Evolutionary conservation across 2,113 vertebrate species (phyloP), one percentile per base, ranked within the genome.

Genomic region (Oncorhynchus masou): DNA sequence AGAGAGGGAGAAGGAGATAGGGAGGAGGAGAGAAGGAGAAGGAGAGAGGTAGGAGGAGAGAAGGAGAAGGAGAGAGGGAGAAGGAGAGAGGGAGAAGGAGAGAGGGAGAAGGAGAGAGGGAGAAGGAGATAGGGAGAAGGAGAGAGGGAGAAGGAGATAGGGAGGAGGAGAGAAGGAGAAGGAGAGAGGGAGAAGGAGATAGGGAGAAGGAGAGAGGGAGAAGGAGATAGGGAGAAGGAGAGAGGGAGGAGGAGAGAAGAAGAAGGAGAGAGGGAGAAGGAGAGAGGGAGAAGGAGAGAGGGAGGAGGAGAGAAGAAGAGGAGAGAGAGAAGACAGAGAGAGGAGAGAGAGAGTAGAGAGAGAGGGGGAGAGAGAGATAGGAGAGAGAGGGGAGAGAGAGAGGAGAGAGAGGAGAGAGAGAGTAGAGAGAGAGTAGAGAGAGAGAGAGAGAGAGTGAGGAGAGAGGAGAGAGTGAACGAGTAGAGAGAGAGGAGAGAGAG

Each of bases 181-280:
- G 72, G n/a, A 69, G 20, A 83, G 74, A 74, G 77, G 19, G 22
- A 27, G 20, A 54, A 20, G 73, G 77, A 65, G 66, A 71, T n/a
- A n/a, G n/a, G n/a, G n/a, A n/a, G n/a, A n/a, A n/a, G n/a, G n/a
- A n/a, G 27, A n/a, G n/a, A n/a, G n/a, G n/a, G n/a, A n/a, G n/a
- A n/a, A n/a, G n/a, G n/a, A n/a, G n/a, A n/a, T n/a, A n/a, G n/a
- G 80, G 87, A 77, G 83, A 51, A 16, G 22, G 19, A 51, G 49
- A n/a, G n/a, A n/a, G n/a, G n/a, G n/a, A n/a, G n/a, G n/a, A n/a
- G n/a, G n/a, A n/a, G n/a, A n/a, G n/a, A n/a, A n/a, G n/a, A n/a
- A n/a, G n/a, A n/a, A 27, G 74, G 77, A 65, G 66, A 71, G 25
- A 81, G 87, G n/a, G n/a, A n/a, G n/a, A n/a, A 77, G 83, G 81